Percentiles rank a stretch among this genome's conserved stretches.
These are phyloP conservation scores for Microcebus griseorufus DNA, from an alignment of 2,113 vertebrate species.

Conservation along the genomic window DNA sequence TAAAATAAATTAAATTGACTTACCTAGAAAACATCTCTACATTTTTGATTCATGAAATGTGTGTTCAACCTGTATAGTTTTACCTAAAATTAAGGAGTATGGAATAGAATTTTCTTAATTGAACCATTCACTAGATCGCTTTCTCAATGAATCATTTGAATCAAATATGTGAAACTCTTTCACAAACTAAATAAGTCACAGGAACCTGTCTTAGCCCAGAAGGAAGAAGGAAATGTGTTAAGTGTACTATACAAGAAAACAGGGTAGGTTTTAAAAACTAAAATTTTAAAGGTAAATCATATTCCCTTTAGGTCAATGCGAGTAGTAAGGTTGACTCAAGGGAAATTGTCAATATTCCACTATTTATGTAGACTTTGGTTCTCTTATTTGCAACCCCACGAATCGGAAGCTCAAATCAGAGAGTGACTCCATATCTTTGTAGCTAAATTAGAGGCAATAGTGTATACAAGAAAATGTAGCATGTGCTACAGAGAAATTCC, in stretches of 20 bases:
- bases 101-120: neutral
- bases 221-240: constrained; percentile 43
- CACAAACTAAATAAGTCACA: constrained; percentile 25
- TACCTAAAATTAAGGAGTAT: constrained; percentile 28
- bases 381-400: constrained; percentile 73
- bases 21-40: constrained; percentile 18
- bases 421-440: neutral
- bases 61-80: neutral
- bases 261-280: constrained; percentile 79
- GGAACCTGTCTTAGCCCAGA: neutral
- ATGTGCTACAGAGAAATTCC: neutral
- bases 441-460: neutral
- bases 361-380: constrained; percentile 61
- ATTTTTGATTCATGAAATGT: constrained; percentile 38
- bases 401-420: constrained; percentile 48
- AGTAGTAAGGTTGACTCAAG: constrained; percentile 52
- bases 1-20: constrained; percentile 56
- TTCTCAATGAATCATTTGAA: constrained; percentile 55
- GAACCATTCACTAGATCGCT: constrained; percentile 27
- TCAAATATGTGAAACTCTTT: constrained; percentile 51
- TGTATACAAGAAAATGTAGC: neutral
- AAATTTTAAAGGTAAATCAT: constrained; percentile 50
- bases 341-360: neutral
- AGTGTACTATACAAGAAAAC: constrained; percentile 75
- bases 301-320: constrained; percentile 65